Evolutionary conservation across 2,888 invertebrate genomes (phyloP).

Genomic region (Zele albiditarsus): DNA sequence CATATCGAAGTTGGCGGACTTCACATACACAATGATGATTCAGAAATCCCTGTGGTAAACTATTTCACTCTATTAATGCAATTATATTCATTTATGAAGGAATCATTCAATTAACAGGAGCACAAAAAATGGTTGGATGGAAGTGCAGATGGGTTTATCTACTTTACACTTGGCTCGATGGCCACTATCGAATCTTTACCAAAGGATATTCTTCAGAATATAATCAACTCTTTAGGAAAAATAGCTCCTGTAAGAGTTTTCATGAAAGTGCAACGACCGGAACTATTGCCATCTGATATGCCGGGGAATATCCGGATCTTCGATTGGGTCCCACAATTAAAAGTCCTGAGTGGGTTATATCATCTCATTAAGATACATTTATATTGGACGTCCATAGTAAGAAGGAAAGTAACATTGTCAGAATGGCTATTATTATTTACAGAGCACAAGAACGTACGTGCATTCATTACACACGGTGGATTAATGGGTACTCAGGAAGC

Average conservation of each 20-base stretch:
- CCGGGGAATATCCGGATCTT: slow-evolving; percentile 55
- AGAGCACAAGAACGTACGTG: slow-evolving; percentile 66
- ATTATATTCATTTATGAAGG: not conserved
- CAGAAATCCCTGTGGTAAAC: slow-evolving; percentile 55
- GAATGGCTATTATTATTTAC: not conserved
- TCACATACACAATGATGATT: slow-evolving; percentile 70
- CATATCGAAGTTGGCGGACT: slow-evolving; percentile 76
- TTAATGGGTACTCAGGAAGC: slow-evolving; percentile 67
- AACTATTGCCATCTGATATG: slow-evolving; percentile 54
- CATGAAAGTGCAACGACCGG: slow-evolving; percentile 54
- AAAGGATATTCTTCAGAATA: slow-evolving; percentile 47
- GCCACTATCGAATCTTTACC: slow-evolving; percentile 58
- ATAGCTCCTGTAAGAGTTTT: slow-evolving; percentile 58
- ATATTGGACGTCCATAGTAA: too few species aligned
- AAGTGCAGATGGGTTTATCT: slow-evolving; percentile 59
- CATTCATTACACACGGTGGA: slow-evolving; percentile 68
- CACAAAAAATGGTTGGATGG: slow-evolving; percentile 49
- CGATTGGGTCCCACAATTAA: slow-evolving; percentile 60
- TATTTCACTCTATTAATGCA: not conserved
- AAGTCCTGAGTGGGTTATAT: slow-evolving; percentile 58
- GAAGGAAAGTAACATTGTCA: not conserved
- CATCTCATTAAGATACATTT: too few species aligned
- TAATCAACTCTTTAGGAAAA: slow-evolving; percentile 57
- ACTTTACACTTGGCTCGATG: slow-evolving; percentile 62
- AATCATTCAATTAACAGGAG: not conserved